These are phyloP conservation scores for Eumeta japonica DNA, from an alignment of 1,140 invertebrate species.

Conservation along the genomic window DNA sequence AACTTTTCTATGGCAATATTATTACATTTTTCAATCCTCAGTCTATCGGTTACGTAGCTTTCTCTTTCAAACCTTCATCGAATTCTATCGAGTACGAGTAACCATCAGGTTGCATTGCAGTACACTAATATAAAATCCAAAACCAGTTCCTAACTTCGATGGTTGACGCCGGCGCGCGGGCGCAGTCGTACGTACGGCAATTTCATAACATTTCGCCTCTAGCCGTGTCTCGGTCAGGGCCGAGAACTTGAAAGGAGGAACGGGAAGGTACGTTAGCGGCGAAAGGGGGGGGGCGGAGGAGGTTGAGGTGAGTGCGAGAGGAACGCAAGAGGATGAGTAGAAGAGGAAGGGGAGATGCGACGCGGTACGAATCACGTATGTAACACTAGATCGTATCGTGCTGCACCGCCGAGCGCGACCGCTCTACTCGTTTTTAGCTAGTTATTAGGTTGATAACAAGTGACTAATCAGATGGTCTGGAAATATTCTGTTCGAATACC, in stretches of 20 bases:
- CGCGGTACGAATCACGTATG: too few relatives aligned
- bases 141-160: constrained; percentile 14
- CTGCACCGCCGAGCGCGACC: constrained; percentile 51
- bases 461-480: too few relatives aligned
- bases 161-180: too few relatives aligned
- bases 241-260: too few relatives aligned
- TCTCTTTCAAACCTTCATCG: background rate
- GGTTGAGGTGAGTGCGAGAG: constrained; percentile 35
- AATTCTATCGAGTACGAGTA: background rate
- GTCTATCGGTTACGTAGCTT: constrained; percentile 1
- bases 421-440: constrained; percentile 22
- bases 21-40: constrained; percentile 3
- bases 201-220: constrained; percentile 36
- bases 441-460: too few relatives aligned
- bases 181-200: constrained; percentile 27
- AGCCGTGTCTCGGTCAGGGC: constrained; percentile 47
- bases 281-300: constrained; percentile 12
- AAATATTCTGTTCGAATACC: too few relatives aligned
- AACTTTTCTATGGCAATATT: too few relatives aligned
- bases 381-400: too few relatives aligned
- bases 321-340: too few relatives aligned
- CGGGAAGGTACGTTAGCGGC: constrained; percentile 14
- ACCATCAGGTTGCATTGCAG: constrained; percentile 4
- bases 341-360: too few relatives aligned
- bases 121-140: background rate